Evolutionary conservation across 2,113 vertebrate genomes (phyloP).

Genomic region (Ailuropoda melanoleuca): DNA sequence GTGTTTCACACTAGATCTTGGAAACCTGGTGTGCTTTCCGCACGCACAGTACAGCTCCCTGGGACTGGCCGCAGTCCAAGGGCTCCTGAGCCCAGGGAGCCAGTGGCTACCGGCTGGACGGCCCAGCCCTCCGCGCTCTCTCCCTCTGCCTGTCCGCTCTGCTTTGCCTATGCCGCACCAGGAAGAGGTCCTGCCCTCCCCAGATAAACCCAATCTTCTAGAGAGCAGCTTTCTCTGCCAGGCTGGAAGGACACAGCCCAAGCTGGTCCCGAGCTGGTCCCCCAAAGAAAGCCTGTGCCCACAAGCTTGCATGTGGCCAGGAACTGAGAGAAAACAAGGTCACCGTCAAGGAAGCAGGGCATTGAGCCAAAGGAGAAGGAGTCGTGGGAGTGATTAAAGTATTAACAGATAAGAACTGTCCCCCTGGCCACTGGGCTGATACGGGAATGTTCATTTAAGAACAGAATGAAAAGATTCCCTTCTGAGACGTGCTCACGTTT

Average conservation of each 20-base stretch:
- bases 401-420: background rate
- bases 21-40: background rate
- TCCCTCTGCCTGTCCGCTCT: accelerated
- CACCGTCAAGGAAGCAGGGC: background rate
- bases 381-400: background rate
- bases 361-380: background rate
- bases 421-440: background rate
- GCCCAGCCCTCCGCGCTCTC: background rate
- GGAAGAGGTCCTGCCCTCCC: background rate
- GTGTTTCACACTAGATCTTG: background rate
- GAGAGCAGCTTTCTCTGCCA: background rate
- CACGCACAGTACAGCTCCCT: background rate
- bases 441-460: accelerated
- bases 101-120: accelerated
- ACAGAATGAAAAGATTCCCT: background rate
- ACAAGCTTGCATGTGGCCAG: background rate
- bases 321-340: background rate
- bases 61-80: background rate
- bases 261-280: background rate
- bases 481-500: accelerated
- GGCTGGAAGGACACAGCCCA: background rate
- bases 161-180: background rate
- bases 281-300: background rate
- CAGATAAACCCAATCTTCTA: background rate
- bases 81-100: accelerated